Evolutionary conservation across 2,113 vertebrate species (phyloP).

Genomic region (Peromyscus polionotus): DNA sequence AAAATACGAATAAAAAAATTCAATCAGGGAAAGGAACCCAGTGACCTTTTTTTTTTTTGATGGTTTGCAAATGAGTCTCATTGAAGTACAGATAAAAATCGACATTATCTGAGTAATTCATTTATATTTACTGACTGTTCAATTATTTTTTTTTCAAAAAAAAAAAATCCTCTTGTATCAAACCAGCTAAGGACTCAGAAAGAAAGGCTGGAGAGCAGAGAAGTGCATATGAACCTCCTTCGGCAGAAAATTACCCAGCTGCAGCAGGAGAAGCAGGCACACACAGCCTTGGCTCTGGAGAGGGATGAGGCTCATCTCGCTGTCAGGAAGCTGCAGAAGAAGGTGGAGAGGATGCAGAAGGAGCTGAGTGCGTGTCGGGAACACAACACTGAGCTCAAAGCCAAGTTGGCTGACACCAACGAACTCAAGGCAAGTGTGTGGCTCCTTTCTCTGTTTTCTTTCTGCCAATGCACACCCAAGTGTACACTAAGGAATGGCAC

Average conservation of each 20-base stretch:
- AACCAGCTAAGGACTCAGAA: constrained; percentile 93
- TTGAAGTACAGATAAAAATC: not conserved
- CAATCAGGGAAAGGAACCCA: constrained; percentile 49
- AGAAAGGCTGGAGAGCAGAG: constrained; percentile 92
- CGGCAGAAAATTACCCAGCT: constrained; percentile 92
- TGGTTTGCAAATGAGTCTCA: constrained; percentile 43
- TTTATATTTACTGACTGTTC: constrained; percentile 56
- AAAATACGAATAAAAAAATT: constrained; percentile 58
- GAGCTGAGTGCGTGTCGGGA: constrained; percentile 88
- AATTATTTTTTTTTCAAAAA: constrained; percentile 4
- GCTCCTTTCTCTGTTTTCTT: not conserved
- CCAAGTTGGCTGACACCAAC: constrained; percentile 90
- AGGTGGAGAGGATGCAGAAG: constrained; percentile 90
- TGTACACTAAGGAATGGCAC: not conserved
- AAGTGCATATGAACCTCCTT: constrained; percentile 93
- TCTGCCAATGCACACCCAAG: not conserved
- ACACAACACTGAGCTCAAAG: constrained; percentile 91
- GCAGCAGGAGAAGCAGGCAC: constrained; percentile 91
- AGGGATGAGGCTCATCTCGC: constrained; percentile 88
- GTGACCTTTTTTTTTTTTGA: constrained; percentile 13
- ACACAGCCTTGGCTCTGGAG: constrained; percentile 86
- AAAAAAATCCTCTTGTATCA: constrained; percentile 66
- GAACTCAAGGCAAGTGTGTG: constrained; percentile 93
- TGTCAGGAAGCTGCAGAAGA: constrained; percentile 90
- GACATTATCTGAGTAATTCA: constrained; percentile 10